Conservation (phyloP, 2,797 vertebrate species). For the Esox lucius region DNA sequence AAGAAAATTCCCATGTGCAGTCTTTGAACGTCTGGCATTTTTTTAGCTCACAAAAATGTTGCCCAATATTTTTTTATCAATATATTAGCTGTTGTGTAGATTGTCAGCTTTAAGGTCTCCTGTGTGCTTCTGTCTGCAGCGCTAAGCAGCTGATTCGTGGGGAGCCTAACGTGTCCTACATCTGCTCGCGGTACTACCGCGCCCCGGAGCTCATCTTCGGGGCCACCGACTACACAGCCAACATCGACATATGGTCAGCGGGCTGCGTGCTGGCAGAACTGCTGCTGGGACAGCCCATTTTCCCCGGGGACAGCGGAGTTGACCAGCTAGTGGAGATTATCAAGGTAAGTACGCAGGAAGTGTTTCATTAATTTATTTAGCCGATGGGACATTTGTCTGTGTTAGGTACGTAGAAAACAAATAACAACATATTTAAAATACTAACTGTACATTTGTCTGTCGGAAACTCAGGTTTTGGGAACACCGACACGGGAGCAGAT, state of each 20-base stretch:
- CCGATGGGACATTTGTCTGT: neutral
- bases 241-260: conserved; percentile 90
- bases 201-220: conserved; percentile 91
- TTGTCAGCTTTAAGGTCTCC: neutral
- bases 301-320: conserved; percentile 88
- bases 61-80: no score
- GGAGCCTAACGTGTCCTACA: conserved; percentile 89
- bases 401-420: neutral
- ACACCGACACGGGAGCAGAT: conserved; percentile 91
- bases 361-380: neutral
- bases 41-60: no score
- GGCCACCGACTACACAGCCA: conserved; percentile 90
- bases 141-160: conserved; percentile 88
- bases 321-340: conserved; percentile 92
- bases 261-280: conserved; percentile 88
- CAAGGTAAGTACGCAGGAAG: conserved; percentile 72
- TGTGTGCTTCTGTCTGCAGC: conserved; percentile 52
- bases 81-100: no score
- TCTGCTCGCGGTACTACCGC: conserved; percentile 90
- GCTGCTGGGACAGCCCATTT: conserved; percentile 88
- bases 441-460: neutral
- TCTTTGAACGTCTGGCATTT: no score
- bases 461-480: conserved; percentile 41
- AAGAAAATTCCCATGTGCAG: no score
- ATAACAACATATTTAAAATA: neutral